These are phyloP conservation scores for Cantharis nigra DNA, from an alignment of 2,888 invertebrate species.

Conservation along the genomic window DNA sequence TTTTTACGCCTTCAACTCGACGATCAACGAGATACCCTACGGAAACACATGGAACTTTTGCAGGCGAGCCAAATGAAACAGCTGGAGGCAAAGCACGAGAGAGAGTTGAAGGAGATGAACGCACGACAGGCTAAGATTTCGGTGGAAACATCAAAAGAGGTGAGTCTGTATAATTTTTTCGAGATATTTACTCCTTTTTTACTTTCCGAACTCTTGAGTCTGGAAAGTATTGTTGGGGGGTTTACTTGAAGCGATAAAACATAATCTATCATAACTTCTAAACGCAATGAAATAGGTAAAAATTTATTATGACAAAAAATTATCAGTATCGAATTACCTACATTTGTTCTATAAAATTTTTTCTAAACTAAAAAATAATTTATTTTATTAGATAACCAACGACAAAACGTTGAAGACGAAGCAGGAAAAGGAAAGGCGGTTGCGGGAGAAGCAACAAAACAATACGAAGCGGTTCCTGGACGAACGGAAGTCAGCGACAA, in stretches of 20 bases:
- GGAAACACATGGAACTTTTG: slow-evolving; percentile 77
- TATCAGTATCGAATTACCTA: no score
- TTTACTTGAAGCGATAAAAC: no score
- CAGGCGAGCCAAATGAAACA: slow-evolving; percentile 88
- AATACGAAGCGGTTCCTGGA: slow-evolving; percentile 98
- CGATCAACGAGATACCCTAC: slow-evolving; percentile 76
- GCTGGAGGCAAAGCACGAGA: slow-evolving; percentile 86
- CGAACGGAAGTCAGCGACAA: slow-evolving; percentile 84
- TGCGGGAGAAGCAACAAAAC: slow-evolving; percentile 94
- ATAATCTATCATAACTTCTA: no score
- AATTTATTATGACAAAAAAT: no score
- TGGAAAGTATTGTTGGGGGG: no score
- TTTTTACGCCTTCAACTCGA: slow-evolving; percentile 80
- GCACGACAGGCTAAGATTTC: slow-evolving; percentile 93
- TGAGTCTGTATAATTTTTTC: no score
- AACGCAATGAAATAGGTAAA: no score
- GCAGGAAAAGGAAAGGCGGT: slow-evolving; percentile 92
- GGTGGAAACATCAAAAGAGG: slow-evolving; percentile 95
- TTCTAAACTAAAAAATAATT: no score
- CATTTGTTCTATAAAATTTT: no score
- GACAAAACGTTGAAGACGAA: slow-evolving; percentile 97
- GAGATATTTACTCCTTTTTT: no score
- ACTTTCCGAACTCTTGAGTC: no score
- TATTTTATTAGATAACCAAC: slow-evolving; percentile 62
- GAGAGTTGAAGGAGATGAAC: slow-evolving; percentile 96